phyloP scores from a whole-genome alignment of 2,888 invertebrate species.

The Netelia melanura region DNA sequence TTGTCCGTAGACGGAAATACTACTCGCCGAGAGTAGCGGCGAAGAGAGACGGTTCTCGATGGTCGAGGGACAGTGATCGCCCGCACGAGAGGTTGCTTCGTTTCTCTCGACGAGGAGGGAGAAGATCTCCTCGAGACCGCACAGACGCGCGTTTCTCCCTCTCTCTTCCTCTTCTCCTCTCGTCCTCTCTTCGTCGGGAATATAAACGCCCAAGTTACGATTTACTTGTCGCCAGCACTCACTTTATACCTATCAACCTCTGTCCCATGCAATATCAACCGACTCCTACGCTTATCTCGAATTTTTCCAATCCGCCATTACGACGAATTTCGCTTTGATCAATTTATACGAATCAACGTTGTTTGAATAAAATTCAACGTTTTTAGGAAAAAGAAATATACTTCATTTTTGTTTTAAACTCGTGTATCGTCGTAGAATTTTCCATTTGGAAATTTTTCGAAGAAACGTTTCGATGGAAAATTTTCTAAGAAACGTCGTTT shows the following conservation, averaged over 20 bases:
- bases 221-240: conserved; percentile 50
- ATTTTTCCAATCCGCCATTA: conserved; percentile 36
- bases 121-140: conserved; percentile 35
- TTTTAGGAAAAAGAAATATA: no score
- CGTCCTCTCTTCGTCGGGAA: conserved; percentile 29
- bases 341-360: no score
- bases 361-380: no score
- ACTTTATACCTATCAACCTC: not conserved
- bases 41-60: conserved; percentile 33
- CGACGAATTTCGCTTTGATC: not conserved
- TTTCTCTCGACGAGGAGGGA: not conserved
- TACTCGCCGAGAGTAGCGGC: conserved; percentile 37
- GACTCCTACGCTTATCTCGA: not conserved
- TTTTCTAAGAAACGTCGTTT: no score
- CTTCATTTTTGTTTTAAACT: no score
- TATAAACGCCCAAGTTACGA: conserved; percentile 41
- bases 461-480: no score
- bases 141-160: conserved; percentile 17
- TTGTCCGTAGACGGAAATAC: conserved; percentile 63
- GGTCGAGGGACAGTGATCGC: conserved; percentile 26
- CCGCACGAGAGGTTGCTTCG: conserved; percentile 28
- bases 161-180: conserved; percentile 19
- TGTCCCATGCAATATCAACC: conserved; percentile 1
- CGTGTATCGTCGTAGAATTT: no score
- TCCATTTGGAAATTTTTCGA: no score